phyloP scores from a whole-genome alignment of 1,140 invertebrate species.

The Drosophila willistoni region DNA sequence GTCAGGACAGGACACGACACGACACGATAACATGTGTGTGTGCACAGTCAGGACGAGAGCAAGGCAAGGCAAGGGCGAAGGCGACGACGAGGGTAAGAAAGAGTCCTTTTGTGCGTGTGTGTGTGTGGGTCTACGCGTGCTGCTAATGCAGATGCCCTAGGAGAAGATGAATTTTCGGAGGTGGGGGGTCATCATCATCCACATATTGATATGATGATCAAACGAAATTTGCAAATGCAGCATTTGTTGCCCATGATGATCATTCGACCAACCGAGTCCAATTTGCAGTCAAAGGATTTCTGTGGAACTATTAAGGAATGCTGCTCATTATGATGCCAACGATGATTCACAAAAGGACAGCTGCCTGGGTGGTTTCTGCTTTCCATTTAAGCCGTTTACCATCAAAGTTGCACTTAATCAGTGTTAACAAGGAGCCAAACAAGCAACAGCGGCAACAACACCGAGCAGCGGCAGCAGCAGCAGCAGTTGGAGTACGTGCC shows the following conservation, averaged over 20 bases:
- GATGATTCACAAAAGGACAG: conserved; percentile 16
- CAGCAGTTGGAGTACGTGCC: conserved; percentile 28
- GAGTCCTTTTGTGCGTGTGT: conserved; percentile 32
- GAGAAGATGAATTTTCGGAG: background rate
- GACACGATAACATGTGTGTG: conserved; percentile 58
- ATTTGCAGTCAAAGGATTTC: conserved; percentile 56
- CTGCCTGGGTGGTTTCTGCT: conserved; percentile 55
- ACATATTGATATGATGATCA: conserved; percentile 50
- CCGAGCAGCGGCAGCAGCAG: conserved; percentile 20
- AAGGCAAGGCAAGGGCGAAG: background rate
- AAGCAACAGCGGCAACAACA: conserved; percentile 12
- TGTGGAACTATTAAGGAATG: conserved; percentile 16
- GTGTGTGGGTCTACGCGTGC: conserved; percentile 64
- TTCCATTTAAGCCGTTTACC: conserved; percentile 53
- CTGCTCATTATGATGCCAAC: background rate
- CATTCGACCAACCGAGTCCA: conserved; percentile 21
- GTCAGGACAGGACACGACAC: conserved; percentile 44
- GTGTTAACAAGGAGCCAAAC: conserved; percentile 35
- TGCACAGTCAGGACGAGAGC: conserved; percentile 11
- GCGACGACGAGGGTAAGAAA: background rate
- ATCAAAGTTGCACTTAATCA: conserved; percentile 72
- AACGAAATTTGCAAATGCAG: conserved; percentile 67
- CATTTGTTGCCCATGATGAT: conserved; percentile 1
- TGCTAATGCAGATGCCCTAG: conserved; percentile 60
- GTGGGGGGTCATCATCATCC: conserved; percentile 1